Evolutionary conservation across 2,797 vertebrate genomes (phyloP).

Genomic region (Trematomus bernacchii): DNA sequence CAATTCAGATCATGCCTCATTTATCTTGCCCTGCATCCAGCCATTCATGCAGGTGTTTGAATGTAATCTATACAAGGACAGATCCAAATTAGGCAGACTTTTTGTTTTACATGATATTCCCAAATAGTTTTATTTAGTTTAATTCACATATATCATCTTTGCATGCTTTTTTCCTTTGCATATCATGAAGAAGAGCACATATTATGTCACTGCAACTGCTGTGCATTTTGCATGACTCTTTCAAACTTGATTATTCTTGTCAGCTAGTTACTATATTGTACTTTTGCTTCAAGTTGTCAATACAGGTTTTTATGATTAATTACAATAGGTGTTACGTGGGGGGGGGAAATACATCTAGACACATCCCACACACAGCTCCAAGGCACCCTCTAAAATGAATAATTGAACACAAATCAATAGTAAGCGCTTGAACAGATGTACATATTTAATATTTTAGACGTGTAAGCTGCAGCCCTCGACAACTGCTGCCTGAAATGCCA

Average conservation of each 20-base stretch:
- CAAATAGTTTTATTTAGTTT: not conserved
- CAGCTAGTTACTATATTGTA: slow-evolving; percentile 1
- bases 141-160: not conserved
- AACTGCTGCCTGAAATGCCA: slow-evolving; percentile 32
- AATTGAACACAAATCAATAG: slow-evolving; percentile 3
- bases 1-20: not conserved
- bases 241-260: slow-evolving; percentile 2
- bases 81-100: not conserved
- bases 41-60: not conserved
- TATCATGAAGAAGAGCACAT: not conserved
- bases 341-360: not conserved
- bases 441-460: slow-evolving; percentile 7
- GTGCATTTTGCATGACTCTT: not conserved
- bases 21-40: not conserved
- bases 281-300: not conserved
- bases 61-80: not conserved
- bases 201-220: not conserved
- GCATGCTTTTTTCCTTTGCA: not conserved
- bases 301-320: slow-evolving; percentile 24
- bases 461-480: not conserved
- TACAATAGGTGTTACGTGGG: not conserved
- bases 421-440: not conserved
- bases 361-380: slow-evolving; percentile 8
- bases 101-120: not conserved
- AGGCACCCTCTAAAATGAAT: not conserved